Base-by-base conservation (phyloP, 2,888 invertebrate genomes). In the Notodonta ziczac region DNA sequence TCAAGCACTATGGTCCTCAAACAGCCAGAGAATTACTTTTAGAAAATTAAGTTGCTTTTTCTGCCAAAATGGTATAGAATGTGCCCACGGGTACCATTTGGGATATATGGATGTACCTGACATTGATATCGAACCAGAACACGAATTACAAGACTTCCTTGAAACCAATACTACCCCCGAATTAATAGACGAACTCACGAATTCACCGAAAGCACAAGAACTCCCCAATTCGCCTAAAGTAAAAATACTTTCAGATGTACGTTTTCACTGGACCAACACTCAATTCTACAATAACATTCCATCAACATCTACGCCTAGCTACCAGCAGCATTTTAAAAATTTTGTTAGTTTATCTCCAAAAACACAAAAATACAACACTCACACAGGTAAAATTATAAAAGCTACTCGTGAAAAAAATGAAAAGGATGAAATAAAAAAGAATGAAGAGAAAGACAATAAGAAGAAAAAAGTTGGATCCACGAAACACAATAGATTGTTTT, bases 31-130 rank as follows among this genome's bases (percentile, higher is more conserved):
- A n/a, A 56, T 60, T 16, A 60, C 60, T 32, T 60, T 60, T 39
- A 50, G 60, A 32, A 56, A 60, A 42, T 14, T 56, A n/a, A 56
- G 60, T 60, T 60, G 56, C 58, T 60, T 60, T 16, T 60, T 60
- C 40, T 60, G 56, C 50, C 50, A n/a, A 39, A 60, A 60, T 60
- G 56, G 55, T 10, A 48, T 14, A 32, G 46, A 16, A 40, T 61
- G 61, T 54, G 57, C 52, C 57, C 61, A 61, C 39, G 56, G 57
- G 14, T 57, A 57, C 40, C 60, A 60, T 60, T 52, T 60, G 32
- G 56, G 60, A 40, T 57, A 57, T 57, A 57, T 57, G 57, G 57
- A 53, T 57, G 14, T 57, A 14, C 53, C 51, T 12, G 24, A 60
- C 10, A 44, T 52, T 42, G 52, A 14, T 50, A 60, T 58, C 42